Evolutionary conservation across 2,113 vertebrate species (phyloP).

Genomic region (Pitta sordida): DNA sequence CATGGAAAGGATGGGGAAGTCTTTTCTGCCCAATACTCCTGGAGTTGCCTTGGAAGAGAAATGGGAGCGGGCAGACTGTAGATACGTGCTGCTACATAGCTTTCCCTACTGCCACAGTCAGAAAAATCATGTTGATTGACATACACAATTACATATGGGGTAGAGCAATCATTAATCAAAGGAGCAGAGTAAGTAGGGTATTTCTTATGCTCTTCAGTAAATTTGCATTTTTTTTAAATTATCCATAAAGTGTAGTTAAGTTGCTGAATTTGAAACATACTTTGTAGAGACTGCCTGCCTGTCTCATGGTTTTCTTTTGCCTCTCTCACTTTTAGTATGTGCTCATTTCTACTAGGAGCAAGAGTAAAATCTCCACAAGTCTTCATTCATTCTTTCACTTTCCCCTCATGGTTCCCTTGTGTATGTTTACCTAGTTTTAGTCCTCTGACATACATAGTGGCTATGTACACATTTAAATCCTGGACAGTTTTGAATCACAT

Average conservation of each 20-base stretch:
- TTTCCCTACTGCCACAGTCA: neutral
- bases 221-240: neutral
- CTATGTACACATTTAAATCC: neutral
- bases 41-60: neutral
- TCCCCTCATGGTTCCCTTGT: fast-evolving
- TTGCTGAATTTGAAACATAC: neutral
- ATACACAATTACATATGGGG: fast-evolving
- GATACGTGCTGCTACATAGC: fast-evolving
- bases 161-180: neutral
- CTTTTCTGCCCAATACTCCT: neutral
- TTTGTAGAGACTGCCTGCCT: neutral
- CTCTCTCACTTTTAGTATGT: neutral
- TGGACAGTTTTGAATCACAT: neutral
- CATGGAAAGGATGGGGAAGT: fast-evolving
- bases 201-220: neutral
- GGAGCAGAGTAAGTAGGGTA: neutral
- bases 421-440: neutral
- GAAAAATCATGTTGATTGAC: neutral
- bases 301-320: neutral
- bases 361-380: neutral
- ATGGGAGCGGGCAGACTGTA: neutral
- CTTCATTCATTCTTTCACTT: neutral
- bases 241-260: neutral
- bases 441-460: neutral
- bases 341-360: neutral